These are phyloP conservation scores for Cottoperca gobio DNA, from an alignment of 2,797 vertebrate species.

Conservation along the genomic window DNA sequence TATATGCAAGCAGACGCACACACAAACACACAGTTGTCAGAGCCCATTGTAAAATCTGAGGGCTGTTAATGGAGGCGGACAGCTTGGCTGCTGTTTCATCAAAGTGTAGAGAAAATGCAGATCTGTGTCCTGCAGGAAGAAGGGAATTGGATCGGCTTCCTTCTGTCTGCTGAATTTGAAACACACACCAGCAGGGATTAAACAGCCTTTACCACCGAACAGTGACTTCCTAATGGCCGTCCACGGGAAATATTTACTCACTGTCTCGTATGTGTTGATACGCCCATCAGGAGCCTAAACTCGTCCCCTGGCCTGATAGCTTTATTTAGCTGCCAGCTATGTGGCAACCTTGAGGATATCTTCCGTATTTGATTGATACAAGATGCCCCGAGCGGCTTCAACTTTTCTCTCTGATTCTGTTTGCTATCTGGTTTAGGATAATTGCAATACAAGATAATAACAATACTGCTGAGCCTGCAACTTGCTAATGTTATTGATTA, in stretches of 20 bases:
- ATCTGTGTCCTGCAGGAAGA: slow-evolving; percentile 77
- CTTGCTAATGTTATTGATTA: not conserved
- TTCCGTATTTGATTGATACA: slow-evolving; percentile 23
- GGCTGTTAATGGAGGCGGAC: slow-evolving; percentile 78
- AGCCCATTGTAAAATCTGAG: slow-evolving; percentile 74
- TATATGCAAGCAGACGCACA: slow-evolving; percentile 41
- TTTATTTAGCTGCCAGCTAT: slow-evolving; percentile 51
- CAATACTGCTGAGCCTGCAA: not conserved
- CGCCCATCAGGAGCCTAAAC: slow-evolving; percentile 39
- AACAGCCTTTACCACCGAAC: slow-evolving; percentile 59
- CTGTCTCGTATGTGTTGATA: slow-evolving; percentile 40
- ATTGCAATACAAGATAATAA: not conserved
- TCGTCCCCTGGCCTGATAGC: slow-evolving; percentile 35
- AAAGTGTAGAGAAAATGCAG: slow-evolving; percentile 78
- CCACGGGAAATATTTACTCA: slow-evolving; percentile 60
- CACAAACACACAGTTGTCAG: slow-evolving; percentile 66
- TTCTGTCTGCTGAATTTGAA: slow-evolving; percentile 69
- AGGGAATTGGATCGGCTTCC: slow-evolving; percentile 73
- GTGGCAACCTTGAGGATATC: slow-evolving; percentile 31
- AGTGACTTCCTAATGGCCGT: slow-evolving; percentile 55
- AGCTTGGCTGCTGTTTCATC: slow-evolving; percentile 80
- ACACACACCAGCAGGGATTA: slow-evolving; percentile 63
- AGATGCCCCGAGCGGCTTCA: slow-evolving; percentile 1
- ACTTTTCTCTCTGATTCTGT: slow-evolving; percentile 8
- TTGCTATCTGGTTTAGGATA: slow-evolving; percentile 1